A percentile compares a stretch with the other conserved stretches of the same genome.
Conservation (phyloP, 2,888 invertebrate genomes). For the Smittia sp. region DNA sequence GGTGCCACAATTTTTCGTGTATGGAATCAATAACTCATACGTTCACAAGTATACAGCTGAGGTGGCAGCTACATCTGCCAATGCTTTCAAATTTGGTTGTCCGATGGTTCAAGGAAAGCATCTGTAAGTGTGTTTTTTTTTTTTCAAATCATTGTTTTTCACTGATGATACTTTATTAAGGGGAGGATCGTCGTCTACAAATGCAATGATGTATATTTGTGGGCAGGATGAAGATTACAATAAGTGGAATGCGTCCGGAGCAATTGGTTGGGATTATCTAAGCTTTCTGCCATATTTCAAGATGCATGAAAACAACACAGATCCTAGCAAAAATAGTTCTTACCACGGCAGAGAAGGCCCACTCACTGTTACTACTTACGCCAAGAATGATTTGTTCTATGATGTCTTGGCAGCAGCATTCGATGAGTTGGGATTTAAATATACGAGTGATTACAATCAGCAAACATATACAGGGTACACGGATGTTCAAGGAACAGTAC, state of each 20-base stretch:
- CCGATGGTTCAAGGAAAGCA: background rate
- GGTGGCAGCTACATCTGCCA: background rate
- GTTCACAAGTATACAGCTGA: background rate
- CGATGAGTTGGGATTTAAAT: background rate
- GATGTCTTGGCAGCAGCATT: background rate
- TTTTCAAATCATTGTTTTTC: background rate
- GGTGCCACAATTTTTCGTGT: background rate
- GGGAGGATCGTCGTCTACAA: background rate
- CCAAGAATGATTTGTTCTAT: background rate
- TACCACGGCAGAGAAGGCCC: background rate
- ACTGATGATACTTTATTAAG: too few species aligned
- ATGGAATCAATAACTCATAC: background rate
- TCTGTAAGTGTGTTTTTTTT: too few species aligned
- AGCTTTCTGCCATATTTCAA: conserved; percentile 3
- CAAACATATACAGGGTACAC: background rate
- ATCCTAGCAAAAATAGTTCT: background rate
- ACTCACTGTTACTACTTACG: background rate
- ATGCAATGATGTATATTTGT: background rate
- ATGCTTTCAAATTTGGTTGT: background rate
- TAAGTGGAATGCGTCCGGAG: background rate
- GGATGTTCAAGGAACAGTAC: background rate
- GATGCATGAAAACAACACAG: background rate
- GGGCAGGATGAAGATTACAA: background rate
- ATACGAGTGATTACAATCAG: background rate
- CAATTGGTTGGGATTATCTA: background rate